Evolutionary conservation across 2,888 invertebrate species (phyloP), one percentile per base, ranked within the genome.

Genomic region (Hoplodrina blanda): DNA sequence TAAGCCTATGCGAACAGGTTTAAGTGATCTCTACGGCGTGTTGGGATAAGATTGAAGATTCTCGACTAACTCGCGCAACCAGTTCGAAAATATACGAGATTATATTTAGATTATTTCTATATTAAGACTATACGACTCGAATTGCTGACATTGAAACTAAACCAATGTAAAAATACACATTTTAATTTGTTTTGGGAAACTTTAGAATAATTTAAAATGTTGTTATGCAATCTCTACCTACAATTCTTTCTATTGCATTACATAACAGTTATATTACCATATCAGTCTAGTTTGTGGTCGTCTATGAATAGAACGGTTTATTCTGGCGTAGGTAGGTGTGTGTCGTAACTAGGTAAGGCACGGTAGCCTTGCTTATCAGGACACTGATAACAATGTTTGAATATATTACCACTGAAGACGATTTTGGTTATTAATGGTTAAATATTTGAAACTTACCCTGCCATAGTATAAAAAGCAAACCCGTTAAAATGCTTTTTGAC

Each of bases 71-170:
- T 46, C 1, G 33, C 13, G 5, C 10, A 56, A 71, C 71, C 50
- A 25, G 71, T 71, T 72, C 2, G 4, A 19, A 52, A 50, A 25
- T 19, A 25, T 19, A 72, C 44, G 19, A 44, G 4, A 5, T 17
- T 57, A 71, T 71, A 62, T 71, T 71, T 71, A 62, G 55, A 71
- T 49, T 33, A 33, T 33, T 50, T 71, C 55, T 72, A 57, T 52
- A 71, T 11, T 25, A 52, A 62, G 55, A 55, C 15, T 20, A 3
- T 4, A n/a, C 0, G 41, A 49, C 13, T 49, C n/a, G 44, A 25
- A 15, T 13, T 2, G 5, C 15, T 41, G 52, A n/a, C 52, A 57
- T 57, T 59, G n/a, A 57, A 69, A 59, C 25, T 2, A 13, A 6
- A 49, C n/a, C n/a, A n/a, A 49, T 7, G 3, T 5, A 10, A 50